Evolutionary conservation across 1,140 invertebrate species (phyloP), one percentile per base, ranked within the genome.

Genomic region (Diorhabda elongata): DNA sequence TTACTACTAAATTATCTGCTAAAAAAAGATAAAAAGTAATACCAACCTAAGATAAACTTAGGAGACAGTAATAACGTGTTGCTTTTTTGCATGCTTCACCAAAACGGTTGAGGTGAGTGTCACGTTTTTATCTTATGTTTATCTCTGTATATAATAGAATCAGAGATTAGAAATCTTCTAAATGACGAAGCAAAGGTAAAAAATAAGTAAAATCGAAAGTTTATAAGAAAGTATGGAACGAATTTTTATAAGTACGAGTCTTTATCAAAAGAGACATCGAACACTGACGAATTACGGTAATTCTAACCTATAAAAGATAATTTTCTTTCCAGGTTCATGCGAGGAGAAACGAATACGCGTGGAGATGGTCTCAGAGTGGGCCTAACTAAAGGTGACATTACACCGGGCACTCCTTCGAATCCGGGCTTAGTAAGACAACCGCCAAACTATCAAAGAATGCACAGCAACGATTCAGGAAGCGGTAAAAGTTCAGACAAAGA

Each of bases 391-490:
- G 83, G 84, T 44, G 84, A 85, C 74, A 82, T 83, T 60, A 89
- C 89, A 4, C 90, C 91, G 2, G 85, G 89, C 42, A 91, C 88
- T n/a, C 86, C 87, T 3, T 84, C 87, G 8, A 89, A 80, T 66
- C 80, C 87, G 2, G 81, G 81, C 61, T 83, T 89, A 66, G 84
- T 81, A 5, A 83, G 86, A 73, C 88, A 87, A 61, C 87, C 88
- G 11, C 90, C 90, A 0, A 88, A 83, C 76, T 95, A 92, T 82
- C 92, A 94, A 77, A 85, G 92, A 71, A 94, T 93, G 87, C 90
- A 91, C 78, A 94, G 92, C 79, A 93, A 90, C 76, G 92, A 95
- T 77, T 88, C 87, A 71, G 88, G 84, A 68, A 88, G 89, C 75
- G 87, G 87, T 11, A 88, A 90, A 72, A 85, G 87, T 42, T 90